phyloP scores from a whole-genome alignment of 2,113 vertebrate species.

The Chaetops frenatus region DNA sequence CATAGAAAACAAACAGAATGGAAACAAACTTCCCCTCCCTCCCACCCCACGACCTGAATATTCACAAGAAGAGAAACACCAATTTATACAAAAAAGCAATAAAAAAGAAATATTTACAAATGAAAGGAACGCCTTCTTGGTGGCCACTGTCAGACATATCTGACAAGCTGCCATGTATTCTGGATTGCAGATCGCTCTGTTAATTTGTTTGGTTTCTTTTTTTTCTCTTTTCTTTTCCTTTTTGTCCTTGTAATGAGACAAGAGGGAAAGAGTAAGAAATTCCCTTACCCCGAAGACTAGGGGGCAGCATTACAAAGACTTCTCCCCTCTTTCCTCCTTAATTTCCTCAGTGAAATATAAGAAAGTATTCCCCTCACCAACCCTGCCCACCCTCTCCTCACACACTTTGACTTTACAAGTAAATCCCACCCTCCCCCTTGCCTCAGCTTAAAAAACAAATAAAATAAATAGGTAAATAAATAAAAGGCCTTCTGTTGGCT shows the following conservation, averaged over 20 bases:
- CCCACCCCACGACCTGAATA: slow-evolving; percentile 73
- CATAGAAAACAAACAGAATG: slow-evolving; percentile 61
- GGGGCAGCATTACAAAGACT: slow-evolving; percentile 30
- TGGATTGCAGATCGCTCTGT: slow-evolving; percentile 74
- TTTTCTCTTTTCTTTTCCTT: neutral
- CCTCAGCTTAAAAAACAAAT: slow-evolving; percentile 66
- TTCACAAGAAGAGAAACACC: slow-evolving; percentile 77
- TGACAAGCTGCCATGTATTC: slow-evolving; percentile 63
- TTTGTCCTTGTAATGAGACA: slow-evolving; percentile 56
- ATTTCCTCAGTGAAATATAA: slow-evolving; percentile 63
- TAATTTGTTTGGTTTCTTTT: slow-evolving; percentile 67
- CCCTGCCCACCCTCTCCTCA: slow-evolving; percentile 33
- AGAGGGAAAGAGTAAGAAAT: slow-evolving; percentile 58
- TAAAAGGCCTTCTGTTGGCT: slow-evolving; percentile 70
- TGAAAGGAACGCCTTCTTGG: slow-evolving; percentile 74
- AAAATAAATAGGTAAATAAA: slow-evolving; percentile 46
- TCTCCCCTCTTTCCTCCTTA: slow-evolving; percentile 41
- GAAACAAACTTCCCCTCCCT: slow-evolving; percentile 65
- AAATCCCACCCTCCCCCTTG: slow-evolving; percentile 21
- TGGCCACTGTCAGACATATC: slow-evolving; percentile 57
- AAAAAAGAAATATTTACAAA: slow-evolving; percentile 83
- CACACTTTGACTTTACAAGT: slow-evolving; percentile 57
- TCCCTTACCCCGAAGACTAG: neutral
- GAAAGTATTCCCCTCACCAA: slow-evolving; percentile 41
- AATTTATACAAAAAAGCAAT: slow-evolving; percentile 79